Conservation (phyloP, 2,113 vertebrate species). For the Corythoichthys intestinalis region DNA sequence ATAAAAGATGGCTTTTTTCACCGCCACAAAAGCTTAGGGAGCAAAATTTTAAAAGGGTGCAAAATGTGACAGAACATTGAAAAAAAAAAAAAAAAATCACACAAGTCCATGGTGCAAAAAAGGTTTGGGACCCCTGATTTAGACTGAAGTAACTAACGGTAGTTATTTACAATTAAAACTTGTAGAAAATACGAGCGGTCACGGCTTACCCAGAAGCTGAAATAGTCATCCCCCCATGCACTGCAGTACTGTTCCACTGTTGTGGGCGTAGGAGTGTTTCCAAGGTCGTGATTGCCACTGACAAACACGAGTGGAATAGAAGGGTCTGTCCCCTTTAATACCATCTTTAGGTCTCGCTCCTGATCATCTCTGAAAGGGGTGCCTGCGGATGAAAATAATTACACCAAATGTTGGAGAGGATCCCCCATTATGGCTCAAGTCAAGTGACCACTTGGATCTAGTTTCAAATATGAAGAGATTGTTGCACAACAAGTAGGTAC, state of each 20-base stretch:
- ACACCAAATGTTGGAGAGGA: neutral
- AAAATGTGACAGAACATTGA: too few relatives aligned
- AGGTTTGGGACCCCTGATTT: too few relatives aligned
- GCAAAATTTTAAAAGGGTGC: too few relatives aligned
- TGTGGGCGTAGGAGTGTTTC: constrained; percentile 81
- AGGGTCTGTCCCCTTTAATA: constrained; percentile 68
- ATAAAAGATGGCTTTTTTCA: too few relatives aligned
- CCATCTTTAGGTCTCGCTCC: constrained; percentile 81
- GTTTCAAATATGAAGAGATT: neutral
- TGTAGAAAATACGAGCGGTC: neutral
- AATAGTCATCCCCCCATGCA: constrained; percentile 93
- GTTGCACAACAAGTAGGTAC: neutral
- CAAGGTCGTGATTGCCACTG: constrained; percentile 94
- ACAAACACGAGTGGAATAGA: constrained; percentile 87
- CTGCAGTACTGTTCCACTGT: constrained; percentile 77
- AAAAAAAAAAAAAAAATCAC: too few relatives aligned
- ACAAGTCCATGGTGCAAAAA: too few relatives aligned
- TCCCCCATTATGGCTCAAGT: neutral
- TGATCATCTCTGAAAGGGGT: constrained; percentile 78
- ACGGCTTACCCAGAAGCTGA: constrained; percentile 85
- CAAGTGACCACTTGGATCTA: constrained; percentile 1
- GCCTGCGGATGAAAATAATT: constrained; percentile 59
- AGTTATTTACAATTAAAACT: too few relatives aligned
- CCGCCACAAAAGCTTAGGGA: too few relatives aligned
- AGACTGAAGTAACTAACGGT: too few relatives aligned